These are phyloP conservation scores for Sarcophaga rosellei DNA, from an alignment of 2,888 invertebrate species.

Conservation along the genomic window DNA sequence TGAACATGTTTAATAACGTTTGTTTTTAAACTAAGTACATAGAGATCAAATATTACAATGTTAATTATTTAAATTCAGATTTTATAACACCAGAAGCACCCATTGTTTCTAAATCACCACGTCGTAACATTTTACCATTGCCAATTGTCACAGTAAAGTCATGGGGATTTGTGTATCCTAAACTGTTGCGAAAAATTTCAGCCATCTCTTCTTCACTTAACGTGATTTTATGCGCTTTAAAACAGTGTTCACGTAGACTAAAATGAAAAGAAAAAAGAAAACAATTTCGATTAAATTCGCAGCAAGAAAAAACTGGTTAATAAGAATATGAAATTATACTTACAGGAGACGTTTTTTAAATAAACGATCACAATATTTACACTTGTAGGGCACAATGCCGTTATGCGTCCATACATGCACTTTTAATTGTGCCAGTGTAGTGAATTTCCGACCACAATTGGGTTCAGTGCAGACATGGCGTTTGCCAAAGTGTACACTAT, in stretches of 20 bases:
- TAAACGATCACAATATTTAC: constrained; percentile 72
- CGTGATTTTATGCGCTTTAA: constrained; percentile 70
- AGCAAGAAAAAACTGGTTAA: background rate
- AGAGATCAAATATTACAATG: constrained; percentile 14
- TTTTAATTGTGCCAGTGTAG: constrained; percentile 69
- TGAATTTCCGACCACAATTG: constrained; percentile 71
- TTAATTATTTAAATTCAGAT: constrained; percentile 39
- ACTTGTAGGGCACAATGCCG: constrained; percentile 71
- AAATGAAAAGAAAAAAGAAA: constrained; percentile 1
- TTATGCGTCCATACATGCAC: constrained; percentile 72
- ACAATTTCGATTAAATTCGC: background rate
- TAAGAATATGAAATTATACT: constrained; percentile 53
- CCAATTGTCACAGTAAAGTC: constrained; percentile 65
- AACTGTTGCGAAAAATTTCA: constrained; percentile 69
- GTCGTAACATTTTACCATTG: constrained; percentile 65
- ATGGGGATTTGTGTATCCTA: constrained; percentile 69
- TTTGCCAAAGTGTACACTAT: constrained; percentile 71
- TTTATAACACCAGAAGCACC: constrained; percentile 44
- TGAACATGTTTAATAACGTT: background rate
- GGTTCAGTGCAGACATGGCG: constrained; percentile 69
- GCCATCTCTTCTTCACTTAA: constrained; percentile 72
- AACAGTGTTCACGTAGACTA: constrained; percentile 73
- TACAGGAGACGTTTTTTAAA: constrained; percentile 74
- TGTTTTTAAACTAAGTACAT: background rate
- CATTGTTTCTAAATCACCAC: constrained; percentile 59